Percentiles rank a stretch among this genome's conserved stretches.
Evolutionary conservation across 2,888 invertebrate genomes (phyloP).

Genomic region (Dryocosmus kuriphilus): DNA sequence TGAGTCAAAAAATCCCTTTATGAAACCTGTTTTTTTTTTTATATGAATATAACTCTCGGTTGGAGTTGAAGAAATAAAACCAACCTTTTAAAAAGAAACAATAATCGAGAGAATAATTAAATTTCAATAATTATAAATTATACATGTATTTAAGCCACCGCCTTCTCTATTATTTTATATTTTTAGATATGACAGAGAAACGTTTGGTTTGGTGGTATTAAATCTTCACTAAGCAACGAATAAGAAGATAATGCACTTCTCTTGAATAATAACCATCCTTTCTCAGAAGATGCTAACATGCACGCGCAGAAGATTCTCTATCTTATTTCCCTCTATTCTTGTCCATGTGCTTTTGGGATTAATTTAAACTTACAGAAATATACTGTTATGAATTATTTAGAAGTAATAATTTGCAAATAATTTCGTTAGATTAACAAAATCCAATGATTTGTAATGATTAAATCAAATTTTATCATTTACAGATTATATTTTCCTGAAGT

Average conservation of each 20-base stretch:
- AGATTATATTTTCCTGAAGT: not conserved
- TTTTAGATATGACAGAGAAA: constrained; percentile 18
- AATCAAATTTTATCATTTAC: not conserved
- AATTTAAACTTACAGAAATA: not conserved
- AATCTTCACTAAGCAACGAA: constrained; percentile 34
- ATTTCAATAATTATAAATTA: not conserved
- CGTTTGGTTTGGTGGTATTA: constrained; percentile 20
- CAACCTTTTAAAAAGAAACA: no score
- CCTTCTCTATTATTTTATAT: not conserved
- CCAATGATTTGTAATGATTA: not conserved
- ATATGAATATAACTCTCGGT: no score
- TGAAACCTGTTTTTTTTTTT: no score
- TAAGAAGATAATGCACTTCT: constrained; percentile 35
- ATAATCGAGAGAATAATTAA: no score
- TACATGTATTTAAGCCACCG: not conserved
- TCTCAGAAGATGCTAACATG: constrained; percentile 20
- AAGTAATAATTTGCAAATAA: not conserved
- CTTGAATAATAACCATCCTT: constrained; percentile 39
- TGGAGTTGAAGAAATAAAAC: no score
- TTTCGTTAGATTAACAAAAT: not conserved
- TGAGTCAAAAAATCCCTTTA: no score
- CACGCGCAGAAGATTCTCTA: constrained; percentile 12
- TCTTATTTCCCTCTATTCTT: constrained; percentile 23
- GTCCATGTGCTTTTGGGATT: not conserved
- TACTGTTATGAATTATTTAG: not conserved